Base-by-base conservation (phyloP, 2,888 invertebrate genomes). In the Elegia similella region DNA sequence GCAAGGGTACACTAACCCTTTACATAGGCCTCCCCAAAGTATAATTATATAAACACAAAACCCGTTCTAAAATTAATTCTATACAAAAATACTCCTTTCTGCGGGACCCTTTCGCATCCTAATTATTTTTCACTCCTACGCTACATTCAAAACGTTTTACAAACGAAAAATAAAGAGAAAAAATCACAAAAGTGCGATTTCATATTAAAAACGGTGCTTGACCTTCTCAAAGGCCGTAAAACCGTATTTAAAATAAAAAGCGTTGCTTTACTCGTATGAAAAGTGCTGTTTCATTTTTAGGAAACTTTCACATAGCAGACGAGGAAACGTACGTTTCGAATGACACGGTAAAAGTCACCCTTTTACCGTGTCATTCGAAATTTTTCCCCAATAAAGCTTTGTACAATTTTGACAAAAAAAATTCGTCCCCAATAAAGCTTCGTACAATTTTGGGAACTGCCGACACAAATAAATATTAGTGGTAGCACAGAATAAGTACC, bases 121-220 rank as follows among this genome's bases (percentile, higher is more conserved):
- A 55, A 60, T 59, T 55, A 44, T 16, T 16, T 43, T 44, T 44
- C 10, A 44, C 44, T 16, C 44, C 16, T 16, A 44, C 44, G 23
- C 6, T n/a, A 46, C 46, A 46, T 23, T n/a, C 6, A 13, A 47
- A 47, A 30, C 30, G 47, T 30, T 16, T 16, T 43, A 43, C 10
- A 43, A 17, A 43, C 43, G 16, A 17, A 43, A 38, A 34, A 50
- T 34, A 50, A 38, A 52, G 52, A 38, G 52, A 16, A 17, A 52
- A 17, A 38, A 12, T 17, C 16, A 50, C 34, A 50, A 38, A 38
- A 38, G 7, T 42, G 43, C 44, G 54, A 44, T 30, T 69, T 70
- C 60, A 72, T 67, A 68, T 71, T 64, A 60, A 67, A 66, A 70
- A 65, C 47, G 44, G 57, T 58, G 58, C 75, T 72, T 73, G 73